These are phyloP conservation scores for Sycophila sp. DNA, from an alignment of 1,140 invertebrate genomes.

Conservation along the genomic window DNA sequence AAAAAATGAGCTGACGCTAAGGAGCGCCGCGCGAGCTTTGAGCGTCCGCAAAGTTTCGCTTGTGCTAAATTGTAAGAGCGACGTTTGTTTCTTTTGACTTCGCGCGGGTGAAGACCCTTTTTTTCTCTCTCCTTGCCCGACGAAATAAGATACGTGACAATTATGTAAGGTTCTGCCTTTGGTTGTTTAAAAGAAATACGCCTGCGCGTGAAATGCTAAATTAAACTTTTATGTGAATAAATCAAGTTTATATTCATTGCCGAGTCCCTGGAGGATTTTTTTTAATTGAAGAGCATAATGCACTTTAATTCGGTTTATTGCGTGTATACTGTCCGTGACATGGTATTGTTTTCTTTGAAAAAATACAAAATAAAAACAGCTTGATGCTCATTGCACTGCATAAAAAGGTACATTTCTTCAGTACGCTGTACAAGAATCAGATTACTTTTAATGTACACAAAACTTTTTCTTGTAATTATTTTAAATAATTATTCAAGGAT, in stretches of 20 bases:
- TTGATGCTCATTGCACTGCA: too few species aligned
- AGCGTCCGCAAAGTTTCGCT: neutral
- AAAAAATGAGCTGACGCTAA: neutral
- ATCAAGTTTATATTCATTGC: neutral
- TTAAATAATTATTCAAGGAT: neutral
- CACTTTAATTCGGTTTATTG: too few species aligned
- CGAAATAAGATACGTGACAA: neutral
- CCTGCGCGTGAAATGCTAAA: neutral
- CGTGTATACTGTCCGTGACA: too few species aligned
- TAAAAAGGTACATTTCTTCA: too few species aligned
- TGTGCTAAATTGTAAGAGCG: neutral
- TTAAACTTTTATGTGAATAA: neutral
- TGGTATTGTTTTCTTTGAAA: too few species aligned
- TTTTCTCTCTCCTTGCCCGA: neutral
- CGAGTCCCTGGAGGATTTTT: too few species aligned
- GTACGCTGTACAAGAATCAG: too few species aligned
- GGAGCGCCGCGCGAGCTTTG: neutral
- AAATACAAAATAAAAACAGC: too few species aligned
- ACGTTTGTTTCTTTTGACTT: neutral
- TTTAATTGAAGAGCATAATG: too few species aligned
- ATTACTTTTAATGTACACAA: neutral
- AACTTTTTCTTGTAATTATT: neutral
- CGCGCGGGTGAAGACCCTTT: neutral
- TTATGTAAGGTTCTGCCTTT: neutral
- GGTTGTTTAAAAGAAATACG: neutral